These are phyloP conservation scores for Acanthococcus lagerstroemiae DNA, from an alignment of 2,888 invertebrate species.

Conservation along the genomic window DNA sequence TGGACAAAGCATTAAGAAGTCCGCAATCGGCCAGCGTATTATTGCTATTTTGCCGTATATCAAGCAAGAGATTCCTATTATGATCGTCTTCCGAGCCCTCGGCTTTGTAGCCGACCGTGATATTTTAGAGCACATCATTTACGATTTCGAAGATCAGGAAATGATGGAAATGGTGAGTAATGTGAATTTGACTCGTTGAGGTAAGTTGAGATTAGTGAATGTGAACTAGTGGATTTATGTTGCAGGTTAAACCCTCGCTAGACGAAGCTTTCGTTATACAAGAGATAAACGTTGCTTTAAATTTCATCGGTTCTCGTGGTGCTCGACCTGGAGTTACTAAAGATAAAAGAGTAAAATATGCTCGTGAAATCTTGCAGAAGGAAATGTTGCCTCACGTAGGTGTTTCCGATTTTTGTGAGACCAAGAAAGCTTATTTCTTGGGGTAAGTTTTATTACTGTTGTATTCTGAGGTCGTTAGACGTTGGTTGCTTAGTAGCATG, in stretches of 20 bases:
- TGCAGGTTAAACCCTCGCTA: slow-evolving; percentile 79
- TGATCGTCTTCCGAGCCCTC: slow-evolving; percentile 98
- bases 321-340: slow-evolving; percentile 96
- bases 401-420: slow-evolving; percentile 98
- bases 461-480: not conserved
- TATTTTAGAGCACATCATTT: slow-evolving; percentile 98
- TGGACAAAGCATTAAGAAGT: slow-evolving; percentile 93
- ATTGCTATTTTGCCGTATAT: slow-evolving; percentile 97
- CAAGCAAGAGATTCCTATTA: slow-evolving; percentile 98
- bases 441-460: slow-evolving; percentile 44
- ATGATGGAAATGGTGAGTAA: slow-evolving; percentile 96
- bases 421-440: slow-evolving; percentile 96
- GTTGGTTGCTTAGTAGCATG: no score
- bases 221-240: not conserved
- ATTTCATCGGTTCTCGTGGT: slow-evolving; percentile 96
- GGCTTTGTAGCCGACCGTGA: slow-evolving; percentile 99
- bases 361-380: slow-evolving; percentile 96
- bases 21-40: slow-evolving; percentile 96
- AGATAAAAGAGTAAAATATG: slow-evolving; percentile 98
- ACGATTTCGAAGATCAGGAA: slow-evolving; percentile 99
- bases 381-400: slow-evolving; percentile 99
- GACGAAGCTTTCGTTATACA: slow-evolving; percentile 99
- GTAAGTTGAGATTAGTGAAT: not conserved
- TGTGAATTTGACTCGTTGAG: not conserved
- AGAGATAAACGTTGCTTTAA: slow-evolving; percentile 96